Base-by-base conservation (phyloP, 2,797 vertebrate species). In the Sardinella longiceps region DNA sequence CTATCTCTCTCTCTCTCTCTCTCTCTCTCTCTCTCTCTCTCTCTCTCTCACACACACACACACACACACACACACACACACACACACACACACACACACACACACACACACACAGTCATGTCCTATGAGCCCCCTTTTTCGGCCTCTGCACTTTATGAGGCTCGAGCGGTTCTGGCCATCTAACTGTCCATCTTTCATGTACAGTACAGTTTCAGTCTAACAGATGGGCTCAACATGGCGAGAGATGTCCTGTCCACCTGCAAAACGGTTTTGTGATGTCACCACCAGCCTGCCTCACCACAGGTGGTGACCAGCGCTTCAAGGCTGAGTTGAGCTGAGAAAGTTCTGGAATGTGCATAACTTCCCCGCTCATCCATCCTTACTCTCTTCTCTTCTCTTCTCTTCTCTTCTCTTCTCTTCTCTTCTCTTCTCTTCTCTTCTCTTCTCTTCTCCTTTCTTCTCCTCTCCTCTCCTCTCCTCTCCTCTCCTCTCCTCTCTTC, bases 261-360 rank as follows among this genome's bases (percentile, higher is more conserved):
- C 66, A 37, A 39, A 74, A 74, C 30, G 2, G 30, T 15, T 74
- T 20, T 74, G 30, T 74, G 66, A 74, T 37, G 66, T 74, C 30
- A 74, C 66, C 30, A 74, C 66, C 66, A 3, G 12, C 5, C 30
- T 28, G 18, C 18, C 66, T 37, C 30, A 74, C 33, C 11, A 11
- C 66, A 74, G 66, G 66, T 74, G 66, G 18, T 4, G 14, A 15
- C 14, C 66, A 7, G 7, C 43, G 43, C 39, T 43, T 43, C 39
- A 43, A 43, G 39, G 66, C 66, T 33, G 66, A 14, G 30, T 5
- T 5, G 12, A 12, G 12, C 14, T 5, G 30, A 37, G 66, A 74
- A 37, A 33, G 12, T 74, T 74, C 30, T 74, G 66, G 66, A 74
- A 74, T 37, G 66, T 37, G 33, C 37, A 80, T 84, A 77, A 50